These are phyloP conservation scores for Bubo bubo DNA, from an alignment of 2,113 vertebrate genomes.

Conservation along the genomic window DNA sequence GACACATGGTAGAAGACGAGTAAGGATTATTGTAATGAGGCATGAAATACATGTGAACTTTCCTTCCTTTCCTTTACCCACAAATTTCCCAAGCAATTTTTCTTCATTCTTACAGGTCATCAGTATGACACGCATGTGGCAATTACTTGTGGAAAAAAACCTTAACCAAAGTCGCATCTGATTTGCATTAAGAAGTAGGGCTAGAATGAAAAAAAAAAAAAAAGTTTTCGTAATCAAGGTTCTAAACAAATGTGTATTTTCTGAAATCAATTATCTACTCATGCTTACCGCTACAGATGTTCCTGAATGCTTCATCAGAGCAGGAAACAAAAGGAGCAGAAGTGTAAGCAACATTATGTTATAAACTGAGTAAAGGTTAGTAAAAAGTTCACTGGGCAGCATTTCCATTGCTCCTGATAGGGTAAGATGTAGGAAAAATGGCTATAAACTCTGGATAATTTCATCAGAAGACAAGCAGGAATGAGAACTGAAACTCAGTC, in stretches of 20 bases:
- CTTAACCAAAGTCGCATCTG: neutral
- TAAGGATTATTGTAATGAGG: conserved; percentile 53
- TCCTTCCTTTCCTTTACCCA: neutral
- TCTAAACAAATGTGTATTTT: neutral
- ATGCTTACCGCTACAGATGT: neutral
- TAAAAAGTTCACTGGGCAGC: neutral
- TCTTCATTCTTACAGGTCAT: conserved; percentile 49
- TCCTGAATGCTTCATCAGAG: neutral
- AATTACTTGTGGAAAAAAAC: neutral
- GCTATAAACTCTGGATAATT: neutral
- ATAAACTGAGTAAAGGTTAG: neutral
- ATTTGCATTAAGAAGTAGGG: neutral
- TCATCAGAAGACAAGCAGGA: neutral
- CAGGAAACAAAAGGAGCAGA: neutral
- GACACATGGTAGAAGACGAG: conserved; percentile 39
- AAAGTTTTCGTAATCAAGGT: neutral
- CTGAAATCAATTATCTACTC: neutral
- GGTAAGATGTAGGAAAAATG: neutral
- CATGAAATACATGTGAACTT: conserved; percentile 55
- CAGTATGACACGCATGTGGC: neutral
- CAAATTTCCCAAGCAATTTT: conserved; percentile 33
- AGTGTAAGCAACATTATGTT: neutral
- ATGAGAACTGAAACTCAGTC: neutral
- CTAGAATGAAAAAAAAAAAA: neutral
- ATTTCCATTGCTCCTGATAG: neutral